Conservation (phyloP, 2,113 vertebrate genomes). For the Syngnathus scovelli region DNA sequence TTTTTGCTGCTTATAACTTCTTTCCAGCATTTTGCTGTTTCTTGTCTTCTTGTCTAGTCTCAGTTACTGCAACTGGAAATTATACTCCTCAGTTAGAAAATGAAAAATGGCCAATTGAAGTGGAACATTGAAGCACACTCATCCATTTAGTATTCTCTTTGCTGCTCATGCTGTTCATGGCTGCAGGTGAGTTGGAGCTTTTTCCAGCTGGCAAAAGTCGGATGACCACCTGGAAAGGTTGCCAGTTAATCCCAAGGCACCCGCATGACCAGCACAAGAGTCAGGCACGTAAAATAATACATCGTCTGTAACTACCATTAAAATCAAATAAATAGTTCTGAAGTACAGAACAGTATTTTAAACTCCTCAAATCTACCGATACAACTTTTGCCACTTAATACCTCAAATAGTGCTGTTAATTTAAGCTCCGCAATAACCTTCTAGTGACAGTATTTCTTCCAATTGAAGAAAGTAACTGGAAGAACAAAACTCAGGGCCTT, state of each 20-base stretch:
- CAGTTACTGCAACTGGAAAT: neutral
- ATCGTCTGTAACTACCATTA: too few species aligned
- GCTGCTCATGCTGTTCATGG: neutral
- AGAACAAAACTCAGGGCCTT: constrained; percentile 18
- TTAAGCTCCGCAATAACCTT: constrained; percentile 2
- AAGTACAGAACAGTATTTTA: neutral
- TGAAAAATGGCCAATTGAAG: neutral
- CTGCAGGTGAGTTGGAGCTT: neutral
- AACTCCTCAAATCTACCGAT: neutral
- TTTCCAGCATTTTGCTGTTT: too few species aligned
- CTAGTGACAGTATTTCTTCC: constrained; percentile 5
- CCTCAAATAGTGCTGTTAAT: neutral
- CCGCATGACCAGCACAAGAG: too few species aligned
- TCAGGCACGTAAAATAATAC: too few species aligned
- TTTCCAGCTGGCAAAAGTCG: too few species aligned
- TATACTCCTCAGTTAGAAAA: neutral
- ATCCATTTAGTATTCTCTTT: neutral
- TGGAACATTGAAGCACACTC: neutral
- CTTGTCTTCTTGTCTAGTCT: too few species aligned
- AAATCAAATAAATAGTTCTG: too few species aligned
- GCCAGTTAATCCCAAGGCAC: too few species aligned
- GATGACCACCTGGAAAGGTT: too few species aligned
- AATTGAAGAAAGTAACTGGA: neutral
- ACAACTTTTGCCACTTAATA: neutral
- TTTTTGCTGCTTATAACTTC: too few species aligned